Evolutionary conservation across 2,113 vertebrate genomes (phyloP).

Genomic region (Siniperca chuatsi): DNA sequence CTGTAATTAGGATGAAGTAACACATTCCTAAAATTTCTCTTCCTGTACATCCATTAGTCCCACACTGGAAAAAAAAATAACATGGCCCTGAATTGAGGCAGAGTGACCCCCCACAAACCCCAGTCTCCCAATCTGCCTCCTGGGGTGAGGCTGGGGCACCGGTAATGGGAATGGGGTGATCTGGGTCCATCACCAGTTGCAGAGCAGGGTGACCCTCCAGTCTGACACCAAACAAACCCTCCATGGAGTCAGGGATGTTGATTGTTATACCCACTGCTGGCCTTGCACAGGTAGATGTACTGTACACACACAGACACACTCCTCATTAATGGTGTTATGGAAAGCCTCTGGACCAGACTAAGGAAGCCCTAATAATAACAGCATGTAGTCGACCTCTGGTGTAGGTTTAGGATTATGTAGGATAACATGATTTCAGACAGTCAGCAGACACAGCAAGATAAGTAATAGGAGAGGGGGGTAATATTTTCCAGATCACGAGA

Average conservation of each 20-base stretch:
- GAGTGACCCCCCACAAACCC: slow-evolving; percentile 10
- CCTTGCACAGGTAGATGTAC: slow-evolving; percentile 64
- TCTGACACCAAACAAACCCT: slow-evolving; percentile 50
- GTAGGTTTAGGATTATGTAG: slow-evolving; percentile 11
- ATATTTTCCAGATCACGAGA: slow-evolving; percentile 31
- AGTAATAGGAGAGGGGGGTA: not conserved
- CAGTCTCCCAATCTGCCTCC: slow-evolving; percentile 28
- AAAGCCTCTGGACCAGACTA: slow-evolving; percentile 58
- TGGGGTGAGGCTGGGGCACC: slow-evolving; percentile 29
- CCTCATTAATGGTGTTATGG: slow-evolving; percentile 68
- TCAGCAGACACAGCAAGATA: slow-evolving; percentile 24
- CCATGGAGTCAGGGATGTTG: slow-evolving; percentile 55
- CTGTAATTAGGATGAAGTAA: not conserved
- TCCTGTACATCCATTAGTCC: slow-evolving; percentile 44
- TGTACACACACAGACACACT: slow-evolving; percentile 26
- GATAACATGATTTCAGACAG: slow-evolving; percentile 34
- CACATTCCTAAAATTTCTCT: slow-evolving; percentile 37
- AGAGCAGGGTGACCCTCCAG: slow-evolving; percentile 45
- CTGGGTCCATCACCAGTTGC: slow-evolving; percentile 64
- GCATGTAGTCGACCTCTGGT: slow-evolving; percentile 13
- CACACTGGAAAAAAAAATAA: slow-evolving; percentile 61
- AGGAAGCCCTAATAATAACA: slow-evolving; percentile 76
- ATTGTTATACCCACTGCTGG: slow-evolving; percentile 47
- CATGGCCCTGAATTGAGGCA: slow-evolving; percentile 16
- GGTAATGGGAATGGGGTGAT: slow-evolving; percentile 28